Evolutionary conservation across 2,113 vertebrate species (phyloP).

Genomic region (Charina bottae): DNA sequence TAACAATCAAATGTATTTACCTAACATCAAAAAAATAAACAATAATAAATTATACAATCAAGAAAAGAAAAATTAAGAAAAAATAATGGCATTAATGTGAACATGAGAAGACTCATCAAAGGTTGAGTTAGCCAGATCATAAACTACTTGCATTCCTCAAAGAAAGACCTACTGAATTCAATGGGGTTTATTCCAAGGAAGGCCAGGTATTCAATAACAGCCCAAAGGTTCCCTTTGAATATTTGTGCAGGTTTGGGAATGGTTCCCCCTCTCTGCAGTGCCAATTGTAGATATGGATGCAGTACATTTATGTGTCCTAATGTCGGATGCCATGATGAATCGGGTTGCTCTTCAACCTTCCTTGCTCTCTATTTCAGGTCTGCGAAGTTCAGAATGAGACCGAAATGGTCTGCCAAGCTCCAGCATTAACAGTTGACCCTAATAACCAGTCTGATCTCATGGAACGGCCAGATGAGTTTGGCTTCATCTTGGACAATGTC

Average conservation of each 20-base stretch:
- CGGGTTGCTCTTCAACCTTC: not conserved
- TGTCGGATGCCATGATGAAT: not conserved
- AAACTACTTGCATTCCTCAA: too few species aligned
- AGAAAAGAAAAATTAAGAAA: too few species aligned
- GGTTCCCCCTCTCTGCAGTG: not conserved
- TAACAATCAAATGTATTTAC: too few species aligned
- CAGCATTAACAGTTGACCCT: slow-evolving; percentile 82
- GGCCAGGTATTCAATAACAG: not conserved
- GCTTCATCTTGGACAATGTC: slow-evolving; percentile 94
- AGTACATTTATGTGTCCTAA: not conserved
- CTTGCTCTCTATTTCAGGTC: slow-evolving; percentile 67
- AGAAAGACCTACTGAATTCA: not conserved
- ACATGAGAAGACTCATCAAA: too few species aligned
- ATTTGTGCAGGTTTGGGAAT: not conserved
- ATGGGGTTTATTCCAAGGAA: not conserved
- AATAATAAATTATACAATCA: too few species aligned
- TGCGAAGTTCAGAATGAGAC: slow-evolving; percentile 89
- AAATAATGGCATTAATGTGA: too few species aligned
- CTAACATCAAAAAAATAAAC: too few species aligned
- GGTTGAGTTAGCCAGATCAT: too few species aligned
- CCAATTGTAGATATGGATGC: not conserved
- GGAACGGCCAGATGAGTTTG: slow-evolving; percentile 91
- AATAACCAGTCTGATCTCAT: slow-evolving; percentile 82
- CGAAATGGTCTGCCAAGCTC: slow-evolving; percentile 93
- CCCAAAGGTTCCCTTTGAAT: not conserved